These are phyloP conservation scores for Melanotus villosus DNA, from an alignment of 2,888 invertebrate genomes.

Conservation along the genomic window DNA sequence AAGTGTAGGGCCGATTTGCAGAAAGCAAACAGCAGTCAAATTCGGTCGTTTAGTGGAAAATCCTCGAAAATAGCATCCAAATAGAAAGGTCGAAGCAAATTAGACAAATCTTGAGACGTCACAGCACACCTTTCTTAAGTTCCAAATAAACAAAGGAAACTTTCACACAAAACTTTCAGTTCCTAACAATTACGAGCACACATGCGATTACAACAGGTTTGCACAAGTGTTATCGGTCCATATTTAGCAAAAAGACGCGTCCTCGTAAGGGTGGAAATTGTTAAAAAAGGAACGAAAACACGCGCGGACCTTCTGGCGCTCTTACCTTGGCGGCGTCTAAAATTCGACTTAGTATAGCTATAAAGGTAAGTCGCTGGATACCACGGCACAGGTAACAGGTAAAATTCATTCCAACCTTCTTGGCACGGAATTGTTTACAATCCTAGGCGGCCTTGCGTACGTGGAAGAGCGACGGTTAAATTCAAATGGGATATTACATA, in stretches of 20 bases:
- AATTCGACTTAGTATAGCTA: slow-evolving; percentile 34
- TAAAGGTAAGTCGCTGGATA: slow-evolving; percentile 47
- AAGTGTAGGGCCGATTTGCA: background rate
- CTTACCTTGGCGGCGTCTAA: slow-evolving; percentile 43
- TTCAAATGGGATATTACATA: slow-evolving; percentile 31
- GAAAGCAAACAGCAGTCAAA: background rate
- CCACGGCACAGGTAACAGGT: slow-evolving; percentile 46
- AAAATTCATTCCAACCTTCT: slow-evolving; percentile 43
- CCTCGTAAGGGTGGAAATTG: background rate
- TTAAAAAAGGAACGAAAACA: background rate
- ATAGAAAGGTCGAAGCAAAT: background rate
- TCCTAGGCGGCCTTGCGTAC: slow-evolving; percentile 35
- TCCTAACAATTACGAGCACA: background rate
- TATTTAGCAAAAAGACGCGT: background rate
- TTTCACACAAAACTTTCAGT: slow-evolving; percentile 9
- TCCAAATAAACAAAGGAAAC: slow-evolving; percentile 25
- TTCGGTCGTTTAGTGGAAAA: too few species aligned
- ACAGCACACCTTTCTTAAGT: slow-evolving; percentile 25
- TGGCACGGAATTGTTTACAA: slow-evolving; percentile 40
- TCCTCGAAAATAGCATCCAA: background rate
- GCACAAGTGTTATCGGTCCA: background rate
- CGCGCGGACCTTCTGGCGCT: slow-evolving; percentile 24
- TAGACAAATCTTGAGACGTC: slow-evolving; percentile 12
- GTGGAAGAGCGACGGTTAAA: slow-evolving; percentile 36
- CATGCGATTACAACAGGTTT: background rate